Evolutionary conservation across 2,888 invertebrate species (phyloP).

Genomic region (Zonitis immaculata): DNA sequence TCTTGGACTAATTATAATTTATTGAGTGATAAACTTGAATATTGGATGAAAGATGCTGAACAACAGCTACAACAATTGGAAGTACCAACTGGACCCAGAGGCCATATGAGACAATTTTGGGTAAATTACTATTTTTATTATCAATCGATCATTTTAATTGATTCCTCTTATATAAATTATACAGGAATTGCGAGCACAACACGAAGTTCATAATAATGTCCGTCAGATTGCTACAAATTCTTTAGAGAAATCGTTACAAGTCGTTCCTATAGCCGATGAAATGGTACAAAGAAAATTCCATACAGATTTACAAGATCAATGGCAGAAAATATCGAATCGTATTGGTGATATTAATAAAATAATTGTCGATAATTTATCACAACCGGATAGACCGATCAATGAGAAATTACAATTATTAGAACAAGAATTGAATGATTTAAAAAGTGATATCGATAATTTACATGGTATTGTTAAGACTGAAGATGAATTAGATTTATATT

Average conservation of each 20-base stretch:
- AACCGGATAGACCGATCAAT: slow-evolving; percentile 67
- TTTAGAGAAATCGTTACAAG: slow-evolving; percentile 72
- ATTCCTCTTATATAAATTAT: slow-evolving; percentile 5
- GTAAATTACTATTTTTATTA: too few relatives aligned
- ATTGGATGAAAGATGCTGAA: slow-evolving; percentile 72
- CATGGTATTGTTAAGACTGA: slow-evolving; percentile 78
- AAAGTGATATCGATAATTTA: slow-evolving; percentile 63
- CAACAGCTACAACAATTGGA: slow-evolving; percentile 63
- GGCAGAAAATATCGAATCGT: slow-evolving; percentile 61
- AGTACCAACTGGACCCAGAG: slow-evolving; percentile 58
- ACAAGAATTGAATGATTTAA: slow-evolving; percentile 70
- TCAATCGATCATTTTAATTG: too few relatives aligned
- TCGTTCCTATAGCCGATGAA: slow-evolving; percentile 79
- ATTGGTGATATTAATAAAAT: slow-evolving; percentile 64
- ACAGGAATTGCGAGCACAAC: slow-evolving; percentile 78
- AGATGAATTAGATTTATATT: slow-evolving; percentile 75
- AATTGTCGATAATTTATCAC: slow-evolving; percentile 66
- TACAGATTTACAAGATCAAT: slow-evolving; percentile 71
- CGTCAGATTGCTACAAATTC: slow-evolving; percentile 67
- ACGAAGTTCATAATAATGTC: slow-evolving; percentile 75
- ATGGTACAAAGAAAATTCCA: slow-evolving; percentile 75
- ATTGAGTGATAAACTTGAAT: slow-evolving; percentile 67
- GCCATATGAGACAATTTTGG: slow-evolving; percentile 80
- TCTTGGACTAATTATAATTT: slow-evolving; percentile 72
- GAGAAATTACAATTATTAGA: slow-evolving; percentile 72